These are phyloP conservation scores for Euspilapteryx auroguttella DNA, from an alignment of 2,888 invertebrate genomes.

Conservation along the genomic window DNA sequence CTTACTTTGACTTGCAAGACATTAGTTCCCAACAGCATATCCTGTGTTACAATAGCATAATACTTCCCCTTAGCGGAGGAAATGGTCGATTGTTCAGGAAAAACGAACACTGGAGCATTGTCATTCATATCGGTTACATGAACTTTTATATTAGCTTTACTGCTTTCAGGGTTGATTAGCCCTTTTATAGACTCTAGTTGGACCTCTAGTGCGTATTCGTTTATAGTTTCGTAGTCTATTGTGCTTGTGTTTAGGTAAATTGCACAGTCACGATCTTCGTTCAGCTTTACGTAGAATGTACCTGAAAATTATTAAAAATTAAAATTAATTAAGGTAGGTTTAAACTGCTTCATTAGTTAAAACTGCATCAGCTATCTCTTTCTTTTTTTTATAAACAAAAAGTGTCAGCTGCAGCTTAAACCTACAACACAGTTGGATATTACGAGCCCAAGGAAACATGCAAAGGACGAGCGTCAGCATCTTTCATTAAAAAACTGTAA, in stretches of 20 bases:
- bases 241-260: conserved; percentile 69
- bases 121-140: conserved; percentile 89
- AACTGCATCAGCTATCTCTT: no score
- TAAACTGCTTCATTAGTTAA: no score
- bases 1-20: conserved; percentile 76
- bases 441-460: no score
- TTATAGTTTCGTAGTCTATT: conserved; percentile 78
- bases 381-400: no score
- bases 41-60: conserved; percentile 76
- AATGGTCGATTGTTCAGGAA: conserved; percentile 61
- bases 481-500: no score
- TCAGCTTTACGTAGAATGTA: conserved; percentile 72
- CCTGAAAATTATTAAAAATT: no score
- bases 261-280: conserved; percentile 82
- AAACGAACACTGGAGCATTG: conserved; percentile 81
- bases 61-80: conserved; percentile 69
- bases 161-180: conserved; percentile 75
- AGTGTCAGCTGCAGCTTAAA: no score
- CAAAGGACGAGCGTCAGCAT: no score
- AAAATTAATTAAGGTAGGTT: no score
- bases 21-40: conserved; percentile 73
- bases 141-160: conserved; percentile 74
- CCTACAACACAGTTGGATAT: no score
- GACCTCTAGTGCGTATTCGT: conserved; percentile 74
- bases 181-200: conserved; percentile 80